Percentiles rank a stretch among this genome's conserved stretches.
phyloP scores from a whole-genome alignment of 2,797 vertebrate genomes.

The Halcyon smyrnensis region DNA sequence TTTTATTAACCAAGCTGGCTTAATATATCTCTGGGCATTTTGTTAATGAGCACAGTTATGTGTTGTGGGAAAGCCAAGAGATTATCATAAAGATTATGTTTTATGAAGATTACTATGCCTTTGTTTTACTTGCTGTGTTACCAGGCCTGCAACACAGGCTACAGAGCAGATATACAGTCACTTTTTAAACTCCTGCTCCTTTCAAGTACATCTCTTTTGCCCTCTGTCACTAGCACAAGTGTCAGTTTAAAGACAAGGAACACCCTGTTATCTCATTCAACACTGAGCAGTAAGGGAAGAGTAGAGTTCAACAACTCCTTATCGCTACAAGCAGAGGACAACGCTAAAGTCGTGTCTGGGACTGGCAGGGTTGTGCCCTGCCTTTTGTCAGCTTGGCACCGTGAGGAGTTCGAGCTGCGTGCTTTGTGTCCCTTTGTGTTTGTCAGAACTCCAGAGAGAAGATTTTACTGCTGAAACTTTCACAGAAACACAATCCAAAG shows the following conservation, averaged over 20 bases:
- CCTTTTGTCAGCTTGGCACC: too few species aligned
- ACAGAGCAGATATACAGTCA: background rate
- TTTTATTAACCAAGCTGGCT: conserved; percentile 49
- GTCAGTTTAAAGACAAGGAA: background rate
- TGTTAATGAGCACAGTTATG: conserved; percentile 45
- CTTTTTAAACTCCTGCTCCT: background rate
- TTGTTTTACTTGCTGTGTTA: background rate
- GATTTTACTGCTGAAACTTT: background rate
- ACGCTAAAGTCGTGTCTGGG: rapidly evolving
- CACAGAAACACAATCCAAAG: background rate
- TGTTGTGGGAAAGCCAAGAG: conserved; percentile 56
- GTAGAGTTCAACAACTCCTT: background rate
- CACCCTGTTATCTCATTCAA: background rate
- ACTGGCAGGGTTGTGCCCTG: background rate
- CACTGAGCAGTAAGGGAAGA: background rate
- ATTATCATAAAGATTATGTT: conserved; percentile 51
- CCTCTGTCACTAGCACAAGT: background rate
- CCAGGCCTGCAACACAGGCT: background rate
- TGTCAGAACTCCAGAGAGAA: background rate
- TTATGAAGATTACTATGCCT: background rate
- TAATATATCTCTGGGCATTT: conserved; percentile 71
- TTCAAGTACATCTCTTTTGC: background rate
- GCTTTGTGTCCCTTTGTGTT: background rate
- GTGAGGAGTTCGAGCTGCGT: rapidly evolving
- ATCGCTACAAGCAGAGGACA: background rate